Base-by-base conservation (phyloP, 2,797 vertebrate species). In the Orestias chungarensis region DNA sequence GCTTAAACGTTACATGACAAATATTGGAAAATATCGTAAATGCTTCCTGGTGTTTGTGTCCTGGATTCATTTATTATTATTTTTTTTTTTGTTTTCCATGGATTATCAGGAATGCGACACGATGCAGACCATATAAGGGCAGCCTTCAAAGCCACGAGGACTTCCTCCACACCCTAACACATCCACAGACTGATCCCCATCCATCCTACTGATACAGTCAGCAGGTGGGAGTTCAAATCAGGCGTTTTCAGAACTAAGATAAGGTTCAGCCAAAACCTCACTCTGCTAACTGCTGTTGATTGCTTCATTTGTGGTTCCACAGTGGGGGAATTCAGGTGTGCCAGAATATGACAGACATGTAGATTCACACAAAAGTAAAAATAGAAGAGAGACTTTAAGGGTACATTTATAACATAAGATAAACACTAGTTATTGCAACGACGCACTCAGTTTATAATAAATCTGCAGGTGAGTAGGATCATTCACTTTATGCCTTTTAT, bases 241-340 rank as follows among this genome's bases (percentile, higher is more conserved):
- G 49, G 9, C 46, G 33, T 6, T 52, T n/a, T 31, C 11, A 38
- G 29, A 6, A 29, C 31, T 18, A 57, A 25, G 43, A 70, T 4
- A 14, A n/a, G 23, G 33, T 18, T 38, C 12, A 8, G 20, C 12
- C 7, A 44, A 49, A 73, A 31, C 62, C 35, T 40, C 35, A 9
- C 71, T 46, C 40, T 44, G 71, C 49, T 62, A 50, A 35, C 71
- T 55, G 46, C 7, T 55, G 71, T 47, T 14, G n/a, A 14, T 66
- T 50, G 4, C 38, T 40, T 40, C 38, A 40, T 27, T 54, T 25
- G 27, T 52, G 12, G 50, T 54, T 25, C 12, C 50, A 27, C 50
- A 54, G 25, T 29, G 23, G 50, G 25, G 12, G 27, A 54, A 54
- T 54, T 2, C 12, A 27, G 12, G 12, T 27, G 5, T 29, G 15